These are phyloP conservation scores for Microctonus brassicae DNA, from an alignment of 2,888 invertebrate species.

Conservation along the genomic window DNA sequence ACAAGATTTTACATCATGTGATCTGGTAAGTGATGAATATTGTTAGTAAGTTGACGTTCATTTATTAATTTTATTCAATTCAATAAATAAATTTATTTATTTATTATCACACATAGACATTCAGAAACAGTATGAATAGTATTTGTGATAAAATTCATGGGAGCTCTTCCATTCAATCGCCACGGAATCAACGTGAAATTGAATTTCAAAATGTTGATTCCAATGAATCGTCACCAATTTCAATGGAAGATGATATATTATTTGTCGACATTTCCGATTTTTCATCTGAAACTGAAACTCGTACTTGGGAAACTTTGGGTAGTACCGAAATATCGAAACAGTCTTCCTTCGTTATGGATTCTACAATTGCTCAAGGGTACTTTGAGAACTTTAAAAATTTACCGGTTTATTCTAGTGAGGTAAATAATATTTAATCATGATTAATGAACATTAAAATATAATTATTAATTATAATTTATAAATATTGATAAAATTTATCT, in stretches of 20 bases:
- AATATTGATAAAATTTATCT: not conserved
- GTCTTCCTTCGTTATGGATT: conserved; percentile 57
- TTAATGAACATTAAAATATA: not conserved
- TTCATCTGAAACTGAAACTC: conserved; percentile 39
- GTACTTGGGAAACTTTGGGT: conserved; percentile 65
- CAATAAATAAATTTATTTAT: not conserved
- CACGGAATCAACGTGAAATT: not conserved
- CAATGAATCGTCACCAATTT: not conserved
- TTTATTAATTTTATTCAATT: not conserved
- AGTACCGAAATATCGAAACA: conserved; percentile 51
- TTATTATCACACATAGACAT: too few species aligned
- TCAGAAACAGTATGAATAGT: not conserved
- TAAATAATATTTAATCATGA: not conserved
- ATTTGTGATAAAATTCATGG: not conserved
- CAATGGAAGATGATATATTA: not conserved
- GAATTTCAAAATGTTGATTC: not conserved
- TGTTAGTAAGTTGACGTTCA: not conserved
- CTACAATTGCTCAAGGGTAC: conserved; percentile 54
- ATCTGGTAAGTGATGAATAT: not conserved
- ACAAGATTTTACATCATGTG: not conserved
- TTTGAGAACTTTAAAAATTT: conserved; percentile 47
- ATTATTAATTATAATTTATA: not conserved
- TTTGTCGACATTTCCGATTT: conserved; percentile 24
- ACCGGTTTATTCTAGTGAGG: not conserved
- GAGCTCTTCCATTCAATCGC: not conserved